Conservation (phyloP, 2,113 vertebrate genomes). For the Microcebus griseorufus region DNA sequence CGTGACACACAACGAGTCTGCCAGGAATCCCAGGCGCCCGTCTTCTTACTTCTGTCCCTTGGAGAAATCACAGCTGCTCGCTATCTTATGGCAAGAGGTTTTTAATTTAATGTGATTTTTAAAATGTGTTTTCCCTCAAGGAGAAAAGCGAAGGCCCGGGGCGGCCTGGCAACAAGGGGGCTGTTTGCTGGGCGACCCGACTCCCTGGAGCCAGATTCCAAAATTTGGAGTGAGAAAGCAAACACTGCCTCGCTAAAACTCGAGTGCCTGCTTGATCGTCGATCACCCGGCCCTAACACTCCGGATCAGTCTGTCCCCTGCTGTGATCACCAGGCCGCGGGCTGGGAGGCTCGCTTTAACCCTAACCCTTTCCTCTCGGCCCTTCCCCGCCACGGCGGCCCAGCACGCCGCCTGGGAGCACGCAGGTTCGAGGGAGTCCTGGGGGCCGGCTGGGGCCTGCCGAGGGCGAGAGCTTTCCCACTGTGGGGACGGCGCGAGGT, state of each 20-base stretch:
- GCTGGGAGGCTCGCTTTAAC: neutral
- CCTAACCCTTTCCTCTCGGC: neutral
- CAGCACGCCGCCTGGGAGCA: rapidly evolving
- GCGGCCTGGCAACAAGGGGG: no score
- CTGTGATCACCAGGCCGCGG: conserved; percentile 35
- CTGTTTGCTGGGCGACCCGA: neutral
- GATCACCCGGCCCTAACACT: conserved; percentile 28
- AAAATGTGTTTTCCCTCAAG: neutral
- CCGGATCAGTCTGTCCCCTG: neutral
- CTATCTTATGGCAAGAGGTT: neutral
- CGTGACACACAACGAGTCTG: neutral
- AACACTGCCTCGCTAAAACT: conserved; percentile 45
- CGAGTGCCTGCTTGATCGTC: neutral
- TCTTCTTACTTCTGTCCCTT: neutral
- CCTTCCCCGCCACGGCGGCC: neutral
- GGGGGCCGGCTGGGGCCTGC: neutral
- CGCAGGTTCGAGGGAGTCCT: neutral
- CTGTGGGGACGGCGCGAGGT: neutral
- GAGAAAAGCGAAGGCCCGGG: neutral
- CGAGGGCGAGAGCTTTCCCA: neutral
- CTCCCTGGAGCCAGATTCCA: neutral
- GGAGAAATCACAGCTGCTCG: neutral
- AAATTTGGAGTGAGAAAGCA: neutral
- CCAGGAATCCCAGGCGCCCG: neutral
- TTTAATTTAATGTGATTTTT: neutral